Conservation (phyloP, 2,113 vertebrate genomes). For the Aramus guarauna region DNA sequence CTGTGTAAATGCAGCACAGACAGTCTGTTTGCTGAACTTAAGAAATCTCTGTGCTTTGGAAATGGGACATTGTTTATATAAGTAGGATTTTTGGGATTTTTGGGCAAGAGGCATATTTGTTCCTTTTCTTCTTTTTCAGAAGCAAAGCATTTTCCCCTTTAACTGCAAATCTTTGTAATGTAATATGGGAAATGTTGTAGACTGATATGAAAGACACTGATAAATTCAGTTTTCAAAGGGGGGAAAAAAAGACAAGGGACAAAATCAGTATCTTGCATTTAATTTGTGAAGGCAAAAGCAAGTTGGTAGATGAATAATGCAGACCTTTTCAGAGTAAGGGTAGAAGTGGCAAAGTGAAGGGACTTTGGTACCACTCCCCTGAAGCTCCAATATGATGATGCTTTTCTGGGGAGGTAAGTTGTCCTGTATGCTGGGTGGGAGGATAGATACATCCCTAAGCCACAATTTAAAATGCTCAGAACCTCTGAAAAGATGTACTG, state of each 20-base stretch:
- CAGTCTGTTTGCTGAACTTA: conserved; percentile 55
- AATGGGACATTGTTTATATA: conserved; percentile 53
- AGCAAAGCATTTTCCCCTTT: background rate
- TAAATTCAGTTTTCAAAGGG: background rate
- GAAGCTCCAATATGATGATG: background rate
- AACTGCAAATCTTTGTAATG: background rate
- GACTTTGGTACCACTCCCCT: background rate
- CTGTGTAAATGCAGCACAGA: conserved; percentile 50
- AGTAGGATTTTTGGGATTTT: conserved; percentile 65
- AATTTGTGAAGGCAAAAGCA: background rate
- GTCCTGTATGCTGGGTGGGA: background rate
- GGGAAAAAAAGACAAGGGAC: background rate
- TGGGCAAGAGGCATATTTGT: conserved; percentile 22
- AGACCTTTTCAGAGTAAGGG: background rate
- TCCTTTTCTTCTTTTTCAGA: conserved; percentile 57
- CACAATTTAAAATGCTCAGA: background rate
- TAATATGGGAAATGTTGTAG: conserved; percentile 6
- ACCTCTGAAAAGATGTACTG: background rate
- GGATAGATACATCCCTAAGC: background rate
- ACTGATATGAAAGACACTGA: background rate
- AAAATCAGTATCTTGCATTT: background rate
- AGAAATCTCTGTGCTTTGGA: conserved; percentile 58
- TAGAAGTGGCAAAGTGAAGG: background rate
- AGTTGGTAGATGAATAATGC: background rate
- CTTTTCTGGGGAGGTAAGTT: background rate